Conservation (phyloP, 2,888 invertebrate genomes). For the Nephrotoma appendiculata region DNA sequence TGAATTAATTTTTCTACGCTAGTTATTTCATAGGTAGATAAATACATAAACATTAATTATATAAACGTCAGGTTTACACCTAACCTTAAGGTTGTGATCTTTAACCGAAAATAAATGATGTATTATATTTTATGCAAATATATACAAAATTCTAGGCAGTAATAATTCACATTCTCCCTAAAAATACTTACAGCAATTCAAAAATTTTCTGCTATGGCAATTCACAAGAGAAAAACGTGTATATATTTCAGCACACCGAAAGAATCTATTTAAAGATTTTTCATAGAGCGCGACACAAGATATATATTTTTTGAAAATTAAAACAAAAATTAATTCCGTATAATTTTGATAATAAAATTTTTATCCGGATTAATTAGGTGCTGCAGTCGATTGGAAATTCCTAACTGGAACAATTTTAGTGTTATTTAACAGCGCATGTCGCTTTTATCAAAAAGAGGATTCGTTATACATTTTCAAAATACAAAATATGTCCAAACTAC, state of each 20-base stretch:
- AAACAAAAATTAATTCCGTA: neutral
- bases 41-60: neutral
- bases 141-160: neutral
- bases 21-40: neutral
- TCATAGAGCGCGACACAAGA: neutral
- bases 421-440: neutral
- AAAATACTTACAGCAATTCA: neutral
- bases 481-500: neutral
- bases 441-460: neutral
- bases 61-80: neutral
- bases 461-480: neutral
- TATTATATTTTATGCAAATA: neutral
- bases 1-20: neutral
- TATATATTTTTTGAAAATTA: neutral
- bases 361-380: neutral
- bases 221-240: neutral
- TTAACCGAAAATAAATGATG: neutral
- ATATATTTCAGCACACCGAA: neutral
- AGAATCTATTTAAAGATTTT: conserved; percentile 3
- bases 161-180: neutral
- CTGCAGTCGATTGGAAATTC: too few species aligned
- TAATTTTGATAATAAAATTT: neutral
- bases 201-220: neutral
- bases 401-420: neutral
- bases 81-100: neutral